A percentile compares a stretch with the other conserved stretches of the same genome.
These are phyloP conservation scores for Ditylenchus dipsaci DNA, from an alignment of 1,140 invertebrate genomes.

Conservation along the genomic window DNA sequence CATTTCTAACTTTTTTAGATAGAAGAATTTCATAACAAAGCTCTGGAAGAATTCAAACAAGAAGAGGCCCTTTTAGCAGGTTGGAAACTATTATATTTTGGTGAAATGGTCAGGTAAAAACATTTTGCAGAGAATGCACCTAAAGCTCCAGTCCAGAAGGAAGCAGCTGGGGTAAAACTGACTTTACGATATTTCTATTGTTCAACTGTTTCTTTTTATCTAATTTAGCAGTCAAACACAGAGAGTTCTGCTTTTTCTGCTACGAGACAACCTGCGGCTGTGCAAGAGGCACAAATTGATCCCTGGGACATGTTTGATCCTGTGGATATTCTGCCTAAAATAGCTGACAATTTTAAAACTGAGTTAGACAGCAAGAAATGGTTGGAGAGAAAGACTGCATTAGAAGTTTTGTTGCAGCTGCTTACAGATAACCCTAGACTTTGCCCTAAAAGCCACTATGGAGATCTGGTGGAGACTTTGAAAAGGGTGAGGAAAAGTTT, in stretches of 20 bases:
- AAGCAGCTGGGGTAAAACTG: background rate
- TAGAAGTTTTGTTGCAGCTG: slow-evolving; percentile 73
- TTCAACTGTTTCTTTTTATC: background rate
- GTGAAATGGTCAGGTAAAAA: too few relatives aligned
- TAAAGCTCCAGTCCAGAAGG: background rate
- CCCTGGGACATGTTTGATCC: slow-evolving; percentile 83
- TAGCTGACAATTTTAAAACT: slow-evolving; percentile 92
- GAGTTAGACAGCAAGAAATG: slow-evolving; percentile 90
- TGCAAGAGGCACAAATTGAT: slow-evolving; percentile 69
- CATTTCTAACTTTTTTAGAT: background rate
- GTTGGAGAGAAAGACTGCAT: slow-evolving; percentile 85
- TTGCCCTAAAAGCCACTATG: slow-evolving; percentile 64
- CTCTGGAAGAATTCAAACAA: background rate
- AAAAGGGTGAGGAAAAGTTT: slow-evolving; percentile 70
- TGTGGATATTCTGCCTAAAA: slow-evolving; percentile 82
- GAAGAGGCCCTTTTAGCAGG: slow-evolving; percentile 2
- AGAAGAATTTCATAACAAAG: slow-evolving; percentile 5
- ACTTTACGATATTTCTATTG: background rate
- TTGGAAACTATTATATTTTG: too few relatives aligned
- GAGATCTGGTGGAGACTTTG: slow-evolving; percentile 75
- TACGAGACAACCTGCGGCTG: background rate
- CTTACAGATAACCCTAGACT: slow-evolving; percentile 69
- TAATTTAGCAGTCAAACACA: background rate
- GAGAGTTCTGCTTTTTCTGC: background rate
- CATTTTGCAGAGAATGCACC: background rate